phyloP scores from a whole-genome alignment of 1,140 invertebrate genomes.

The Eurosta solidaginis region DNA sequence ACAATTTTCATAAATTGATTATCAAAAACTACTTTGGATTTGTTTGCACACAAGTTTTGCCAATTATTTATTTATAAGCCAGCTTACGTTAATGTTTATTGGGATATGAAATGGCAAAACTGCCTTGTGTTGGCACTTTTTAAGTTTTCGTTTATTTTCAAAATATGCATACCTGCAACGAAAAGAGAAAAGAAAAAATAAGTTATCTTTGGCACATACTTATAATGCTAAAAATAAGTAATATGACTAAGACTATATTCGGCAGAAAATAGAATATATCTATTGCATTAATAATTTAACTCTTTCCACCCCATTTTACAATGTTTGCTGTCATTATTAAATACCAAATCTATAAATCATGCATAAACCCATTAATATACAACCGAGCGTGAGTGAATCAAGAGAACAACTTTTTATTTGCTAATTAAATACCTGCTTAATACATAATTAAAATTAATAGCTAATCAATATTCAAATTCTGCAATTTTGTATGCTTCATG shows the following conservation, averaged over 20 bases:
- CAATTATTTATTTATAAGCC: no score
- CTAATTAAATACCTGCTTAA: no score
- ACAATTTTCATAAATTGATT: no score
- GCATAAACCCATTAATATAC: neutral
- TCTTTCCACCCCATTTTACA: neutral
- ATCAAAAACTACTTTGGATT: no score
- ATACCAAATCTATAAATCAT: neutral
- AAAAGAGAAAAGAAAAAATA: neutral
- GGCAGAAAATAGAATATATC: neutral
- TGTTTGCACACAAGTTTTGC: no score
- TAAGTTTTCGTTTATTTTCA: neutral
- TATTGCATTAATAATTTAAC: neutral
- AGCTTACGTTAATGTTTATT: no score
- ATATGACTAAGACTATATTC: neutral
- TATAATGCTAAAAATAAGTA: neutral
- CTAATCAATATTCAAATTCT: neutral
- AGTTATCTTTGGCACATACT: neutral
- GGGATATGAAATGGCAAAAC: neutral
- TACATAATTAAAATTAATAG: neutral
- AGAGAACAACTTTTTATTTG: neutral
- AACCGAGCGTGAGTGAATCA: neutral
- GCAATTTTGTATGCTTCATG: neutral
- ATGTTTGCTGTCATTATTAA: neutral
- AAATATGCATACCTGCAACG: neutral
- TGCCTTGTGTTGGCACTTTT: neutral